Conservation (phyloP, 2,888 invertebrate genomes). For the Luperina nickerlii region DNA sequence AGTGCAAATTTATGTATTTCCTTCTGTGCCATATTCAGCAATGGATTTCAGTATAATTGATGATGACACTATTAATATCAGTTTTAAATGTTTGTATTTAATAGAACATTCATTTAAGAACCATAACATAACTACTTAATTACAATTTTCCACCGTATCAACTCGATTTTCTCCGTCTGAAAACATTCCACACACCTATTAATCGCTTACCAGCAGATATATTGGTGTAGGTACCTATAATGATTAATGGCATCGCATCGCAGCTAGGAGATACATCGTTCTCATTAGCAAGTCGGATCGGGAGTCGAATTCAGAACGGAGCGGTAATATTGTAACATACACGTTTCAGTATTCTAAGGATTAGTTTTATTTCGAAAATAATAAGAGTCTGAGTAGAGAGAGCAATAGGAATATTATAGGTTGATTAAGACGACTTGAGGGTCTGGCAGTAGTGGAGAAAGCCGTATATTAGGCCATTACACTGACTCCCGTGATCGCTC, state of each 20-base stretch:
- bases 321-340: slow-evolving; percentile 49
- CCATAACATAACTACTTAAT: no score
- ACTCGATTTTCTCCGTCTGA: not conserved
- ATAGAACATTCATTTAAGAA: not conserved
- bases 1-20: not conserved
- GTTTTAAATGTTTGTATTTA: not conserved
- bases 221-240: slow-evolving; percentile 47
- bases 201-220: slow-evolving; percentile 48
- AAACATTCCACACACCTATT: slow-evolving; percentile 21
- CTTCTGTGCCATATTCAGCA: not conserved
- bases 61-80: no score
- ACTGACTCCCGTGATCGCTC: not conserved
- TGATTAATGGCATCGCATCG: slow-evolving; percentile 66
- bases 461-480: not conserved
- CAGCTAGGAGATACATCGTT: slow-evolving; percentile 51
- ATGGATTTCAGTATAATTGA: not conserved
- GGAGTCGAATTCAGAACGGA: slow-evolving; percentile 39
- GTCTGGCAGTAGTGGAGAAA: not conserved
- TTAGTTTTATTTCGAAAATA: not conserved
- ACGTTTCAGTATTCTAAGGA: slow-evolving; percentile 29
- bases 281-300: slow-evolving; percentile 72
- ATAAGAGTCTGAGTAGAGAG: not conserved
- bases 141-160: not conserved
- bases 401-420: not conserved
- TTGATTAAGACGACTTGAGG: not conserved